phyloP scores from a whole-genome alignment of 2,113 vertebrate genomes.

The Montifringilla adamsi region DNA sequence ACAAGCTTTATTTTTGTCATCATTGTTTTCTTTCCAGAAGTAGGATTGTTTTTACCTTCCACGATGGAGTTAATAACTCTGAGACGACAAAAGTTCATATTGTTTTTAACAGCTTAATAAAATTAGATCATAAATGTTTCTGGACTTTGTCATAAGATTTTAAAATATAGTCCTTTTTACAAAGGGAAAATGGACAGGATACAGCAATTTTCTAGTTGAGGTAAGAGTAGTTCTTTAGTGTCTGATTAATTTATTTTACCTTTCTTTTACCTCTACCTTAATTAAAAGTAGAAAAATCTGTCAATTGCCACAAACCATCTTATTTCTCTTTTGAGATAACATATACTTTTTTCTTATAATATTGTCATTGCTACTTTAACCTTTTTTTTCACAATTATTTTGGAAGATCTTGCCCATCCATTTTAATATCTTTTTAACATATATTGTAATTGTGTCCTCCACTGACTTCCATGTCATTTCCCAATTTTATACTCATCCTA shows the following conservation, averaged over 20 bases:
- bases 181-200: background rate
- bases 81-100: background rate
- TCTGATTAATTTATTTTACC: background rate
- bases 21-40: background rate
- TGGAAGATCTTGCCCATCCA: background rate
- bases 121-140: background rate
- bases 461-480: background rate
- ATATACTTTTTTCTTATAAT: background rate
- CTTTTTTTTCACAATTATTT: background rate
- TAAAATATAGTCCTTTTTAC: background rate
- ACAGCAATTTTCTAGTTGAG: background rate
- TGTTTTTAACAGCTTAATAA: background rate
- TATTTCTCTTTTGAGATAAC: background rate
- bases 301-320: background rate
- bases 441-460: background rate
- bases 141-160: background rate
- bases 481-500: background rate
- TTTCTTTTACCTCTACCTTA: background rate
- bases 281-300: background rate
- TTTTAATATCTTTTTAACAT: background rate
- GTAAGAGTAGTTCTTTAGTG: background rate
- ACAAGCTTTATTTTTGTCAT: background rate
- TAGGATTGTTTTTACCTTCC: background rate
- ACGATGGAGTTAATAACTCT: background rate
- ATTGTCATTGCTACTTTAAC: background rate